These are phyloP conservation scores for Cerastis leucographa DNA, from an alignment of 2,888 invertebrate genomes.

Conservation along the genomic window DNA sequence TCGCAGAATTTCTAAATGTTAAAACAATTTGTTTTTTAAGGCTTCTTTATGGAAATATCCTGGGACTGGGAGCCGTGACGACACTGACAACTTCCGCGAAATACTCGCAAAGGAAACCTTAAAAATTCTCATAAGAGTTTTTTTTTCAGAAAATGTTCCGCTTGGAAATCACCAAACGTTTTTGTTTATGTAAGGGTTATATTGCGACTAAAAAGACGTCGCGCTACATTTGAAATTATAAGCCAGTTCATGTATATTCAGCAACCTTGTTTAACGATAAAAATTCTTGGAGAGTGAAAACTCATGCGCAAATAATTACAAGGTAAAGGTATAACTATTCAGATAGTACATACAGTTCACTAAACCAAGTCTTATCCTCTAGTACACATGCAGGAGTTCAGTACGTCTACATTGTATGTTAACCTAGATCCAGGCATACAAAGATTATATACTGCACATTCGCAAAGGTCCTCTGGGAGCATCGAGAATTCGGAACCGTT, in stretches of 20 bases:
- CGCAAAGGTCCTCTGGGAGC: conserved; percentile 19
- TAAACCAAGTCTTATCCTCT: too few relatives aligned
- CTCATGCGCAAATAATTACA: conserved; percentile 6
- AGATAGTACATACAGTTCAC: too few relatives aligned
- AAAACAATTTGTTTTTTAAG: conserved; percentile 80
- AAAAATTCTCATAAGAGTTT: conserved; percentile 67
- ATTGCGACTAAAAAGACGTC: conserved; percentile 21
- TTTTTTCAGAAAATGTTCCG: conserved; percentile 30
- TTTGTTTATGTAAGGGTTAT: conserved; percentile 36
- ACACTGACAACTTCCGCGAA: conserved; percentile 72
- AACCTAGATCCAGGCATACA: conserved; percentile 19
- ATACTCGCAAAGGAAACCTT: conserved; percentile 68
- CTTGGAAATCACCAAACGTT: conserved; percentile 41
- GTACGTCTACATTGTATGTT: conserved; percentile 1
- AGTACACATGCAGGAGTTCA: background rate
- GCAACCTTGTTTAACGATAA: conserved; percentile 10
- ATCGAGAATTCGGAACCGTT: conserved; percentile 2
- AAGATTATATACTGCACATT: conserved; percentile 11
- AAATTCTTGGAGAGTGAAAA: conserved; percentile 1
- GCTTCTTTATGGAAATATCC: conserved; percentile 73
- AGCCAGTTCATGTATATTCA: conserved; percentile 52
- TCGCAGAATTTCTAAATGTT: conserved; percentile 75
- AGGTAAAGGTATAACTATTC: too few relatives aligned
- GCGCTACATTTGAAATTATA: conserved; percentile 60
- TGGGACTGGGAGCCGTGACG: conserved; percentile 62